Percentiles rank a stretch among this genome's conserved stretches.
Evolutionary conservation across 2,888 invertebrate species (phyloP).

Genomic region (Leucophora obtusa): DNA sequence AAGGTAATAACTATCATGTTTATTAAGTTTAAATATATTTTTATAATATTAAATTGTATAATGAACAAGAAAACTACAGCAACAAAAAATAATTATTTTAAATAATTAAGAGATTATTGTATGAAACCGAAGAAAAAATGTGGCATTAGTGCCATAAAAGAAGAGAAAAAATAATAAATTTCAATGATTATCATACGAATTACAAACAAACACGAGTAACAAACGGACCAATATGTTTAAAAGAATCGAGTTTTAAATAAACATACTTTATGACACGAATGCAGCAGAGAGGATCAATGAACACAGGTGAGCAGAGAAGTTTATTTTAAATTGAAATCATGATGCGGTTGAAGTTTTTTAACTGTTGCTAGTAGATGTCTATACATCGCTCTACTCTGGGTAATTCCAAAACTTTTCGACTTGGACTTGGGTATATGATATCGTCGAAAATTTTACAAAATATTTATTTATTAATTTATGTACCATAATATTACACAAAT

Average conservation of each 20-base stretch:
- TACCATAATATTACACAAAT: too few relatives aligned
- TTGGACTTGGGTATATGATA: too few relatives aligned
- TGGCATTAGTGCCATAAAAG: slow-evolving; percentile 52
- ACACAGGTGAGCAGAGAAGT: background rate
- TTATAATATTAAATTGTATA: slow-evolving; percentile 12
- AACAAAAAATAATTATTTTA: slow-evolving; percentile 39
- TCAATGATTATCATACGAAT: slow-evolving; percentile 55
- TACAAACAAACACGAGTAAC: slow-evolving; percentile 8
- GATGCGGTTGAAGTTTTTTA: slow-evolving; percentile 35
- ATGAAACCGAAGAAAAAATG: slow-evolving; percentile 12
- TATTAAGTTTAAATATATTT: slow-evolving; percentile 11
- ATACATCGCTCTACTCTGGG: background rate
- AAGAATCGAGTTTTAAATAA: slow-evolving; percentile 58
- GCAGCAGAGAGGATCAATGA: slow-evolving; percentile 37
- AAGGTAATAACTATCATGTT: background rate
- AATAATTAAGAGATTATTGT: slow-evolving; percentile 57
- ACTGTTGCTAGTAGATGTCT: slow-evolving; percentile 5
- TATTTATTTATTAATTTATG: too few relatives aligned
- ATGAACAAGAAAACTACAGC: background rate
- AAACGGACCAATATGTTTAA: slow-evolving; percentile 34
- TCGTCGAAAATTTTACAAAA: too few relatives aligned
- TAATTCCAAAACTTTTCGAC: too few relatives aligned
- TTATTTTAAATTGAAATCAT: slow-evolving; percentile 26
- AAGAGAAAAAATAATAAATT: slow-evolving; percentile 54
- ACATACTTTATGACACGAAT: slow-evolving; percentile 57